Base-by-base conservation (phyloP, 2,888 invertebrate species). In the Leptinotarsa haldemani region DNA sequence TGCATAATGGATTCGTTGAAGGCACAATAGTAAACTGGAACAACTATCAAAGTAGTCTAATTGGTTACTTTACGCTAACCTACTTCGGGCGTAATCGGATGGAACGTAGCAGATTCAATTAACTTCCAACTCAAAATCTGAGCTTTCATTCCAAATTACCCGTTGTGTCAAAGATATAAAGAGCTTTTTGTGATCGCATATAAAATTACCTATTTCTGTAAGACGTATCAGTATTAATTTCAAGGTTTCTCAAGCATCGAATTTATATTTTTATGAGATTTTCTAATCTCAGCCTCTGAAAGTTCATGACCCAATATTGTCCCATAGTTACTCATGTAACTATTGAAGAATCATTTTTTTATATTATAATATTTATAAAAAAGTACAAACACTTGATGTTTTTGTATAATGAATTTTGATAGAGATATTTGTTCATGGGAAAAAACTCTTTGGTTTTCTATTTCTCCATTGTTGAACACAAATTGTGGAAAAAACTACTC, bases 71-170 rank as follows among this genome's bases (percentile, higher is more conserved):
- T 52, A 7, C 18, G 9, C 52, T 52, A 52, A 52, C 52, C 18
- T 18, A 52, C 18, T 58, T 22, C 0, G 13, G 22, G 56, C 56
- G 56, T 22, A 22, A 15, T 65, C 52, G 65, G 52, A 69, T 65
- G 70, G 56, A 64, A 56, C 70, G 65, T 70, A 65, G 18, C 61
- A 58, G 66, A 53, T 65, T 18, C 56, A 47, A 48, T n/a, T 40
- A 47, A 25, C n/a, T 64, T 46, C 40, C 18, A 12, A 16, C 13
- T 65, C 46, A 25, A 65, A 65, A 70, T 70, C 65, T 22, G 20
- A 70, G 48, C 64, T 70, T 70, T 70, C 65, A 70, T 70, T 50
- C 65, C 52, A 56, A 65, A 70, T 70, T 70, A 52, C 48, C 64
- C 63, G 48, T 70, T 40, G 70, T 52, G 70, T 52, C 46, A 64